Base-by-base conservation (phyloP, 2,888 invertebrate genomes). In the Acronicta psi region DNA sequence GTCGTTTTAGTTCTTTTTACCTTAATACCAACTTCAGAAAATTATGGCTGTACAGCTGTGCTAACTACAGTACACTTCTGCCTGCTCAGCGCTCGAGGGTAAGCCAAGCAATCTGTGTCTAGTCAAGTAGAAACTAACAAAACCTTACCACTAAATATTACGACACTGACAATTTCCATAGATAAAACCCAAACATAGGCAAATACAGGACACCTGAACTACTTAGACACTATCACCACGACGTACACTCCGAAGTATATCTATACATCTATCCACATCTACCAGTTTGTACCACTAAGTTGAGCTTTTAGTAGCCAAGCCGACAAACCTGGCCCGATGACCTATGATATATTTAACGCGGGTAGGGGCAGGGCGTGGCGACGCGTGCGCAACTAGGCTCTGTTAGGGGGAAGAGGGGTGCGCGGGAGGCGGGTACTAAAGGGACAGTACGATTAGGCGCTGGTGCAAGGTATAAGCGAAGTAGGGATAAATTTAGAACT, bases 291-390 rank as follows among this genome's bases (percentile, higher is more conserved):
- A 74, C 49, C 34, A 54, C 53, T 44, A 63, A 60, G 53, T 63
- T 60, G 57, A 61, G 74, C 74, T 74, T 80, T 80, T 77, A 80
- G 78, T 80, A 77, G 80, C 74, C 59, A 64, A 82, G 73, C 76
- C 76, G 80, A 79, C 82, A 80, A 81, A 80, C 79, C 78, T 79
- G 81, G 80, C 81, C 81, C 84, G 84, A 87, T 90, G 90, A 89
- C 88, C 90, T 87, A 82, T 88, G 89, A 89, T 91, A 89, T 84
- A 87, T 86, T 86, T 84, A 88, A 83, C 87, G 85, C 84, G 84
- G 83, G 83, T 79, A 83, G 84, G 81, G 83, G 81, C 86, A 87
- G 84, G 90, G 90, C 89, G 91, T 88, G 89, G 88, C 84, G 86
- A 85, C 89, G 89, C 89, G 89, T 89, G 88, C 89, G 86, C 88